Percentiles rank a stretch among this genome's conserved stretches.
Conservation (phyloP, 2,113 vertebrate species). For the Eptesicus fuscus region DNA sequence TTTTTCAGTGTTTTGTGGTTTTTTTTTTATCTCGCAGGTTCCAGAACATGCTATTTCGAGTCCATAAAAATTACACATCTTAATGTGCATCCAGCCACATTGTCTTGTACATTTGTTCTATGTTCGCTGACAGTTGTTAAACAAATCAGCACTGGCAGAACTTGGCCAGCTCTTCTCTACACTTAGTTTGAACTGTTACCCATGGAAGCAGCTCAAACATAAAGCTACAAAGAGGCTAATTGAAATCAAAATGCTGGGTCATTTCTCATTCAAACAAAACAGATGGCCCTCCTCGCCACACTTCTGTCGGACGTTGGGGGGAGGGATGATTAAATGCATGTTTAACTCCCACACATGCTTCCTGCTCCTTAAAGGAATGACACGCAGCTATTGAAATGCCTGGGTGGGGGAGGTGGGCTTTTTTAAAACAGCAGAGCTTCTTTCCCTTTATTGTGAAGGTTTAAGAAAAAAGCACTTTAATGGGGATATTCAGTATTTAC, state of each 20-base stretch:
- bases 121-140: conserved; percentile 46
- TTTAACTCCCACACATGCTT: conserved; percentile 50
- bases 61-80: neutral
- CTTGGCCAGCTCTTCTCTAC: conserved; percentile 47
- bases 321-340: neutral
- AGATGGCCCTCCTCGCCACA: conserved; percentile 63
- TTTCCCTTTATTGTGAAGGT: neutral
- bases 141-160: conserved; percentile 52
- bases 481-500: neutral
- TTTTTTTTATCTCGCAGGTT: conserved; percentile 3
- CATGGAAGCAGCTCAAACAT: conserved; percentile 40
- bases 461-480: conserved; percentile 7
- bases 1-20: neutral
- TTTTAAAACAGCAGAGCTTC: neutral
- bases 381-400: neutral
- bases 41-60: neutral
- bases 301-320: conserved; percentile 49
- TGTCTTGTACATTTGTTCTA: neutral
- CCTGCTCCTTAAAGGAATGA: conserved; percentile 10
- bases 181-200: conserved; percentile 46
- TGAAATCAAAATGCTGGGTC: conserved; percentile 71
- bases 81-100: neutral
- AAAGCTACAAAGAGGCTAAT: conserved; percentile 73
- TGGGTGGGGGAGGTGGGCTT: neutral
- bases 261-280: conserved; percentile 65